phyloP scores from a whole-genome alignment of 2,888 invertebrate genomes.

The Tuta absoluta region DNA sequence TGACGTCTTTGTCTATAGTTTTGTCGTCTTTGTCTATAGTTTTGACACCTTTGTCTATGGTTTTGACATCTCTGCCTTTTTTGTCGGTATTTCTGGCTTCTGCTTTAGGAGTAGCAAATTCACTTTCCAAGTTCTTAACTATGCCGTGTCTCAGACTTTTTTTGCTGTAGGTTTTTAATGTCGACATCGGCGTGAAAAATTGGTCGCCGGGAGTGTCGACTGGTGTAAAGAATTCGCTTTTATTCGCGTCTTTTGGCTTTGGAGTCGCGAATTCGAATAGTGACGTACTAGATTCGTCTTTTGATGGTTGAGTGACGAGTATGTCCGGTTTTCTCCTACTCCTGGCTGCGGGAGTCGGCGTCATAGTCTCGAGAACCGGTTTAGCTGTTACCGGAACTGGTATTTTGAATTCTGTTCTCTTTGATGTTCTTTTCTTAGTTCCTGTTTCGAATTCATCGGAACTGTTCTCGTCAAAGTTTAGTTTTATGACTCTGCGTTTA shows the following conservation, averaged over 20 bases:
- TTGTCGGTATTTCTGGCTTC: neutral
- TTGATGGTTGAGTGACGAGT: constrained; percentile 40
- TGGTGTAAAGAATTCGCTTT: constrained; percentile 56
- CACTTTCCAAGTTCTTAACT: constrained; percentile 64
- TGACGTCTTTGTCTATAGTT: neutral
- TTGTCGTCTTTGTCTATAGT: neutral
- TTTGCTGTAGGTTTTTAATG: constrained; percentile 58
- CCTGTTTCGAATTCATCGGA: constrained; percentile 42
- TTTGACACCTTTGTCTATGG: constrained; percentile 21
- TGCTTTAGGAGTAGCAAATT: constrained; percentile 55
- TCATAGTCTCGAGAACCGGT: constrained; percentile 55
- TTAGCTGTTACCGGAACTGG: constrained; percentile 56
- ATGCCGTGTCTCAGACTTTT: constrained; percentile 49
- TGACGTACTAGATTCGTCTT: constrained; percentile 29
- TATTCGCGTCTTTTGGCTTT: constrained; percentile 36
- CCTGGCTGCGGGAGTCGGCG: constrained; percentile 46
- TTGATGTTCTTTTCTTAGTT: constrained; percentile 38
- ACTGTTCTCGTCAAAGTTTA: constrained; percentile 55
- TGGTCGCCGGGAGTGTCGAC: constrained; percentile 49
- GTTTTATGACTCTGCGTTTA: constrained; percentile 54
- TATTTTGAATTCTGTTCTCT: constrained; percentile 56
- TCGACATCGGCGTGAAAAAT: constrained; percentile 65
- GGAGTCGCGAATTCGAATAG: constrained; percentile 33
- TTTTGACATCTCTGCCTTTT: constrained; percentile 22
- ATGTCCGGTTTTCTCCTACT: constrained; percentile 37